Evolutionary conservation across 2,797 vertebrate species (phyloP), one percentile per base, ranked within the genome.

Genomic region (Rhincodon typus): DNA sequence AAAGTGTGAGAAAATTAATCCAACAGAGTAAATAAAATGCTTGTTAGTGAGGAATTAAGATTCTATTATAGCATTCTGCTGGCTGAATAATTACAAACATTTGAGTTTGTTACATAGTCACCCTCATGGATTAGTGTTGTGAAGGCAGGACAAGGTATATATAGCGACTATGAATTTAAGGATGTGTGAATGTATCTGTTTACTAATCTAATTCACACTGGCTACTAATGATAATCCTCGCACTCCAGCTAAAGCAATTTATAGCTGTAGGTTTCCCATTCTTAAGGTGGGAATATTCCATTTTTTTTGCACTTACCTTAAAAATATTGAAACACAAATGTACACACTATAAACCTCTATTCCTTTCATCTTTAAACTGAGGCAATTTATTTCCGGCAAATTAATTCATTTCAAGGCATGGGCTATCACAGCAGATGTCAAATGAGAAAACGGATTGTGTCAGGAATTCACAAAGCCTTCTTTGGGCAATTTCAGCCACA

Each of bases 281-380:
- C 62, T 69, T 93, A 93, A 93, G n/a, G n/a, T 42, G 34, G 38
- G 90, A 93, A 57, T n/a, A 66, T 91, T 38, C 57, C n/a, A 91
- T 91, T 91, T 93, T 13, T 93, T 93, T 93, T 34, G 38, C 38
- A 23, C 90, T 67, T 38, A 38, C n/a, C 34, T 93, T 66, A 93
- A 93, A 90, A 93, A 66, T 38, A 93, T 6, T 93, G 62, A 93
- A 62, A 67, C 19, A 21, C 67, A 38, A 38, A 91, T 17, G 66
- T 91, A n/a, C 57, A 38, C 19, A 67, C 57, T 2, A 23, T 91
- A 30, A 74, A 74, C 34, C 70, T 74, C 66, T 62, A 93, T 93
- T 93, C 90, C 42, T 67, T 93, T n/a, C 10, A 69, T 25, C 10
- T 93, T 69, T 69, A 93, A 42, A 42, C 62, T 93, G 90, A 42